These are phyloP conservation scores for Prinia subflava DNA, from an alignment of 2,113 vertebrate genomes.

Conservation along the genomic window DNA sequence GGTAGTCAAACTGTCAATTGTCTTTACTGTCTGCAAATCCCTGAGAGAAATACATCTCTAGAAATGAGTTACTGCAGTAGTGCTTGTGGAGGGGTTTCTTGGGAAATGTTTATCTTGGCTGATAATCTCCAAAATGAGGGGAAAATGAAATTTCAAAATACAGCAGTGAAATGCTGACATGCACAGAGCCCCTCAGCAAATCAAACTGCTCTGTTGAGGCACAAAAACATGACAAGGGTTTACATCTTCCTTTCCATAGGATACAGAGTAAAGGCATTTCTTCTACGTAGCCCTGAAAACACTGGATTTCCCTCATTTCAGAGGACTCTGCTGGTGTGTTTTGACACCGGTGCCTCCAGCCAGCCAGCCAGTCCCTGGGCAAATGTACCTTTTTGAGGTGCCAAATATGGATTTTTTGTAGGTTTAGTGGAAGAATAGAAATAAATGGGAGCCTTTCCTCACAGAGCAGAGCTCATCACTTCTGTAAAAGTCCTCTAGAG, in stretches of 20 bases:
- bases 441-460: background rate
- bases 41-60: background rate
- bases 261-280: background rate
- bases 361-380: background rate
- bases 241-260: background rate
- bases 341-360: background rate
- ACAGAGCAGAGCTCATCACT: background rate
- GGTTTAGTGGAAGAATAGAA: background rate
- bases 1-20: background rate
- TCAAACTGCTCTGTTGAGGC: background rate
- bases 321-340: background rate
- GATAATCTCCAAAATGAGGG: background rate
- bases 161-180: background rate
- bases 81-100: background rate
- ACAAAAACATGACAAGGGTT: background rate
- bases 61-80: background rate
- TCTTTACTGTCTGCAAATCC: slow-evolving; percentile 15
- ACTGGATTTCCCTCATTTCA: background rate
- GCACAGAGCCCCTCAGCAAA: background rate
- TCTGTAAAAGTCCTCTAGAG: background rate
- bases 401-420: background rate
- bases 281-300: background rate
- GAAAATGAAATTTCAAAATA: background rate
- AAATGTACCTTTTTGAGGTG: background rate
- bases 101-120: background rate